Conservation (phyloP, 1,140 invertebrate genomes). For the Zaprionus capensis region DNA sequence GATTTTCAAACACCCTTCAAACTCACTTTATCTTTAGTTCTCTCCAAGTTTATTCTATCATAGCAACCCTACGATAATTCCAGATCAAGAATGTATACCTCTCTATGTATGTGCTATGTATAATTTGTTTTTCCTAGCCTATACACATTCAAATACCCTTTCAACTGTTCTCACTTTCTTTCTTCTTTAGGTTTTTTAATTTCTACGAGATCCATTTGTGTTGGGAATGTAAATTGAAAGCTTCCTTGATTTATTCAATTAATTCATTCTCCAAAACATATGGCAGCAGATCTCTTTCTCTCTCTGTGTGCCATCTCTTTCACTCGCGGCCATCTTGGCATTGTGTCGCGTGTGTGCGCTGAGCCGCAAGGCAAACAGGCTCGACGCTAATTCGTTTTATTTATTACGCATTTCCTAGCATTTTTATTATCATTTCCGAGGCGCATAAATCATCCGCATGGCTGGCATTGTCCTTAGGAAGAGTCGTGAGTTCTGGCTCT, state of each 20-base stretch:
- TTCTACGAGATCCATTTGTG: background rate
- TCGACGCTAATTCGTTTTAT: conserved; percentile 74
- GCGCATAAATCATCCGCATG: conserved; percentile 71
- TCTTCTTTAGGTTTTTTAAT: background rate
- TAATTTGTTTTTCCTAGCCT: background rate
- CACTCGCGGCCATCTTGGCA: conserved; percentile 16
- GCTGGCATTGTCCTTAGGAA: conserved; percentile 33
- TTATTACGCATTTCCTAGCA: conserved; percentile 79
- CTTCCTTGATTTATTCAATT: conserved; percentile 6
- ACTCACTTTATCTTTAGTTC: no score
- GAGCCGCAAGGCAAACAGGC: conserved; percentile 51
- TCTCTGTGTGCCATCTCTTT: background rate
- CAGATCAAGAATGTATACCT: no score
- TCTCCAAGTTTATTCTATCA: no score
- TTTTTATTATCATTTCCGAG: conserved; percentile 82
- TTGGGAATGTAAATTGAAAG: conserved; percentile 1
- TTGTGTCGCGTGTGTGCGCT: conserved; percentile 48
- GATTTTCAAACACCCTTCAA: no score
- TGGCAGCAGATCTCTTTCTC: background rate
- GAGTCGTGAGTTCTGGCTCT: background rate
- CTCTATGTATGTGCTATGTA: no score
- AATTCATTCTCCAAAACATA: background rate
- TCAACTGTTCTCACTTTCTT: background rate
- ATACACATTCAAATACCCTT: background rate
- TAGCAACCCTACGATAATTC: no score